phyloP scores from a whole-genome alignment of 1,140 invertebrate species.

The Nasonia vitripennis region DNA sequence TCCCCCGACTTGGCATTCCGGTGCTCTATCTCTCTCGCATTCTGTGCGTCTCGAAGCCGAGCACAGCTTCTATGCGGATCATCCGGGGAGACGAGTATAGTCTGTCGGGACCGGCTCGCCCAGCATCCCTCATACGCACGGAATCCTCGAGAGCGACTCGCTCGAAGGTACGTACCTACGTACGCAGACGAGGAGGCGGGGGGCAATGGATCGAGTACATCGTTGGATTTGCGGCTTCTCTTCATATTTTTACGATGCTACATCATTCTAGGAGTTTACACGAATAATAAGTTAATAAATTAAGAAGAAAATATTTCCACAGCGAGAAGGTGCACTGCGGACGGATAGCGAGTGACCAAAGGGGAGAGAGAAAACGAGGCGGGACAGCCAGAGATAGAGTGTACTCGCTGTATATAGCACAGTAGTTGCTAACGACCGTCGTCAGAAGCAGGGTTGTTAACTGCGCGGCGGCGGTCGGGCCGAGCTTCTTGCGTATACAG shows the following conservation, averaged over 20 bases:
- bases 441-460: not conserved
- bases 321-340: no score
- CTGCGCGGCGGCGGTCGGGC: not conserved
- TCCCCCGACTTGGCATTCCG: not conserved
- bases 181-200: not conserved
- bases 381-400: not conserved
- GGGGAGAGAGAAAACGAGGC: conserved; percentile 20
- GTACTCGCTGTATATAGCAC: not conserved
- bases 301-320: no score
- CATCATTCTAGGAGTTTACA: no score
- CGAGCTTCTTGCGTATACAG: not conserved
- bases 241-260: no score
- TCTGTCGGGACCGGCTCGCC: conserved; percentile 3
- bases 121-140: conserved; percentile 35
- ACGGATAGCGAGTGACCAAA: no score
- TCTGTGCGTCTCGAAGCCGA: conserved; percentile 16
- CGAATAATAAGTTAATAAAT: no score
- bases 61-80: conserved; percentile 43
- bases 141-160: conserved; percentile 19
- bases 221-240: not conserved
- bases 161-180: not conserved
- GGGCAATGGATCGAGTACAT: no score
- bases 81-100: conserved; percentile 3
- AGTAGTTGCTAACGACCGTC: not conserved
- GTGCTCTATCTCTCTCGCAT: conserved; percentile 16